phyloP scores from a whole-genome alignment of 2,888 invertebrate species.

The Hypsopygia costalis region DNA sequence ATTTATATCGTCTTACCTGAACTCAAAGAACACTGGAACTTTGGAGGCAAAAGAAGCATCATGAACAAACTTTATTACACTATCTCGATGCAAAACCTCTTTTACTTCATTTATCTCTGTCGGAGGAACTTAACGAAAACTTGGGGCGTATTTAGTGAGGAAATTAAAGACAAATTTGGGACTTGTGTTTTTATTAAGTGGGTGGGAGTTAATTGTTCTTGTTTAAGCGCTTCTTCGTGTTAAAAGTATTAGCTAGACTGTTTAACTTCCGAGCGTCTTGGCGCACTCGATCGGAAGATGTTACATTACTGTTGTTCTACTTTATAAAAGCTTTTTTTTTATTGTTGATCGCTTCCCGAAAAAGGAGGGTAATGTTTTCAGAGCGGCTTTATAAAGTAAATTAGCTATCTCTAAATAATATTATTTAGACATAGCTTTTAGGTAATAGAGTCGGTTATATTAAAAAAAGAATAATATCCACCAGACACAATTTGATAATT shows the following conservation, averaged over 20 bases:
- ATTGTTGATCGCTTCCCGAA: too few relatives aligned
- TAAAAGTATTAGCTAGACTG: neutral
- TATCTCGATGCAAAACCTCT: conserved; percentile 54
- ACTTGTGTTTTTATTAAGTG: conserved; percentile 30
- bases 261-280: too few relatives aligned
- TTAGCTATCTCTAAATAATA: too few relatives aligned
- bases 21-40: conserved; percentile 31
- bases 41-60: conserved; percentile 27
- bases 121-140: conserved; percentile 39
- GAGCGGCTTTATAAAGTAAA: too few relatives aligned
- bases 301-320: too few relatives aligned
- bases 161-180: conserved; percentile 54
- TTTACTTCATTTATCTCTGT: conserved; percentile 52
- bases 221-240: conserved; percentile 6
- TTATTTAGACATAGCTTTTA: too few relatives aligned
- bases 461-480: too few relatives aligned
- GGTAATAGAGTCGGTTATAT: too few relatives aligned
- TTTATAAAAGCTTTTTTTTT: too few relatives aligned
- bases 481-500: too few relatives aligned
- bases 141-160: conserved; percentile 47
- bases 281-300: too few relatives aligned
- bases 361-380: too few relatives aligned
- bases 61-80: conserved; percentile 54
- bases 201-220: conserved; percentile 27
- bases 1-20: conserved; percentile 46